Evolutionary conservation across 1,140 invertebrate genomes (phyloP), one percentile per base, ranked within the genome.

Genomic region (Chironomus tepperi): DNA sequence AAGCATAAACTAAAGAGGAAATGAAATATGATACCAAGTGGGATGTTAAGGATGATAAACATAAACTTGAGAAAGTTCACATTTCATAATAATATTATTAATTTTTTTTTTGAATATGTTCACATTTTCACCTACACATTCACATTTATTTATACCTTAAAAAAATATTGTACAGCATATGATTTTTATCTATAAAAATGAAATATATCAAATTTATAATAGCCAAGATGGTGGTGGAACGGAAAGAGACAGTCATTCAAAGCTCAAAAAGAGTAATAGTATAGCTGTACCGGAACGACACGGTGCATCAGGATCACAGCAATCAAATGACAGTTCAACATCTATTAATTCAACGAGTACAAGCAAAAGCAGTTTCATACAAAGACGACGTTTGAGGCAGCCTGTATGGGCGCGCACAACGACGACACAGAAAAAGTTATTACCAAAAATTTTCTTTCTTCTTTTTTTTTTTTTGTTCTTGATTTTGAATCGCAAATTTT

Each of bases 301-400:
- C 18, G 79, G 78, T 64, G 77, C 79, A 18, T 78, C 79, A 42
- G 70, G 77, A 73, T 77, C 77, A 16, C 79, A 79, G 12, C 80
- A 79, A 74, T 79, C 81, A 6, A 80, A 81, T 74, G 79, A 79
- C 47, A 77, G 79, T 12, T 78, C 80, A 7, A 18, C 65, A 70
- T 70, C 65, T 10, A 34, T 34, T 1, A 21, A 70, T 19, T 18
- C 16, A 19, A 19, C 16, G 65, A 18, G n/a, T 21, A 70, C 65
- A 21, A 8, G 16, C 19, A 70, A 18, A 19, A 70, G 19, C 16
- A 70, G 65, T 12, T 70, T 70, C 19, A 70, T 70, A 8, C 88
- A 87, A 84, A 86, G 85, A 84, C 86, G 89, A 82, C 87, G 88
- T 79, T 88, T 90, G 82, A 87, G 89, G 83, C 89, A 88, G 81